Evolutionary conservation across 2,797 vertebrate species (phyloP), one percentile per base, ranked within the genome.

Genomic region (Valencia hispanica): DNA sequence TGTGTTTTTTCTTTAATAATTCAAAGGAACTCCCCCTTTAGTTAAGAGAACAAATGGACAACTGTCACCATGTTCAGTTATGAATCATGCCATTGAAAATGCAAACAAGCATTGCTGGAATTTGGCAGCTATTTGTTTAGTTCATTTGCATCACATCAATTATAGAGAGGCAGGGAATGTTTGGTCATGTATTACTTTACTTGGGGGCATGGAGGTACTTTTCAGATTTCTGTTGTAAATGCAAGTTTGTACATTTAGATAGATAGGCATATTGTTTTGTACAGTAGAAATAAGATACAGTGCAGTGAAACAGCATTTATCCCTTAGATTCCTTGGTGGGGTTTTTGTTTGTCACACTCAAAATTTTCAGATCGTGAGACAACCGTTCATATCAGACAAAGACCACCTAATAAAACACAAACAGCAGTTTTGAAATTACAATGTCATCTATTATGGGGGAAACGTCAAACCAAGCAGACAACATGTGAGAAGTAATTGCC

Each of bases 101-200:
- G 73, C 50, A 77, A 83, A 81, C 0, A 39, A 1, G 7, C 0
- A 9, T 0, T 2, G 0, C 0, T 41, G 9, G n/a, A 30, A 2
- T 39, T 12, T 8, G 5, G 5, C n/a, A 12, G 27, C 79, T 78
- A 72, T 59, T 80, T 85, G 70, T 59, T 79, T 84, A 61, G 32
- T 20, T 1, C 0, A 63, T 72, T 86, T 87, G 66, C 72, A 53
- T 79, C 17, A 0, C 0, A 2, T 41, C 3, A 4, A 14, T 12
- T 4, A 6, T 6, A 18, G 32, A 10, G 3, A 53, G 7, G 14
- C 6, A 47, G 22, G 32, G 5, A 25, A 55, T 43, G 65, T 55
- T 41, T 71, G 50, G n/a, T 53, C 30, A 66, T 50, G 30, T 36
- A 36, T 51, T 39, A 50, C 10, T n/a, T 36, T 36, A 25, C 6